Evolutionary conservation across 2,113 vertebrate genomes (phyloP).

Genomic region (Proteles cristata): DNA sequence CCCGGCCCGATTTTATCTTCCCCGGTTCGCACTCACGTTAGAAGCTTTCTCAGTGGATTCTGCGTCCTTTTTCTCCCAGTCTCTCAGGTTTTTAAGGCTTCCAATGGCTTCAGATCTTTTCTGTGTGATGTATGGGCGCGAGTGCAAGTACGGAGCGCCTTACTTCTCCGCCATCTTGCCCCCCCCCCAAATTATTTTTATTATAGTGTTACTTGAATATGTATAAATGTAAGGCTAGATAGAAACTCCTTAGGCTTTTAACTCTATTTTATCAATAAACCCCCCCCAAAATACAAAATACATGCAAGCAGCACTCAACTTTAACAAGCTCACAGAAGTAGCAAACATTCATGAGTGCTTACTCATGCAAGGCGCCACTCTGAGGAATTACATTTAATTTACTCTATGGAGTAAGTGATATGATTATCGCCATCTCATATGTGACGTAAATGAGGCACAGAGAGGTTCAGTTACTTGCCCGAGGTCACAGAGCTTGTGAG

Average conservation of each 20-base stretch:
- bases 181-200: neutral
- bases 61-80: too few relatives aligned
- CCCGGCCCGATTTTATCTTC: too few relatives aligned
- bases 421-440: neutral
- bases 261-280: neutral
- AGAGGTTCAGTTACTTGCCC: neutral
- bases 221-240: neutral
- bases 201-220: neutral
- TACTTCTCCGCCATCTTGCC: too few relatives aligned
- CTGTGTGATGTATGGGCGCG: too few relatives aligned
- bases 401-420: neutral
- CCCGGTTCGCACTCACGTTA: too few relatives aligned
- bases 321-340: neutral
- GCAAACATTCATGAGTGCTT: neutral
- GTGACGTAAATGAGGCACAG: neutral
- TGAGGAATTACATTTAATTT: neutral
- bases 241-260: slow-evolving; percentile 26
- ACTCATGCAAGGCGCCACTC: neutral
- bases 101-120: too few relatives aligned
- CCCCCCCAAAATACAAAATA: neutral
- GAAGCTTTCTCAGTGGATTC: too few relatives aligned
- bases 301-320: neutral
- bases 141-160: too few relatives aligned
- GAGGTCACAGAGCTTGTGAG: neutral
- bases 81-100: too few relatives aligned